These are phyloP conservation scores for Listrodromus nycthemerus DNA, from an alignment of 2,888 invertebrate species.

Conservation along the genomic window DNA sequence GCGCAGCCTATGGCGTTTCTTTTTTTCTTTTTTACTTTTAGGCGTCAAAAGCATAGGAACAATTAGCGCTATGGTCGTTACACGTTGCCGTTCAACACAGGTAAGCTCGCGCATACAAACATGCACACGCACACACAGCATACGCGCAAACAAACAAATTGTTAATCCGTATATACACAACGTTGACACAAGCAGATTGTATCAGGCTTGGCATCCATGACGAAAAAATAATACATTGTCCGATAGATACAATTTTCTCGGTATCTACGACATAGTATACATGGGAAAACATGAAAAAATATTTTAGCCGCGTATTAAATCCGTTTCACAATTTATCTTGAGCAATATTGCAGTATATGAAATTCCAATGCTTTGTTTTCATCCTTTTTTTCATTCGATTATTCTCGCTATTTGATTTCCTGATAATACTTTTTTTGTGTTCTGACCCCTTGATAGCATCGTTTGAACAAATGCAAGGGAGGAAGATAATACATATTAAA, in stretches of 20 bases:
- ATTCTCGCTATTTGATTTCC: conserved; percentile 22
- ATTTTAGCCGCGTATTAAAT: conserved; percentile 43
- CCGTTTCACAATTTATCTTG: conserved; percentile 60
- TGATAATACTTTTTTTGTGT: conserved; percentile 21
- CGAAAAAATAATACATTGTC: conserved; percentile 7
- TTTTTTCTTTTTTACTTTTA: conserved; percentile 28
- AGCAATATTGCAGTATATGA: conserved; percentile 62
- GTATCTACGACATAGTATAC: conserved; percentile 10
- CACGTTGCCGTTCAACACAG: conserved; percentile 9
- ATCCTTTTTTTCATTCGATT: conserved; percentile 43
- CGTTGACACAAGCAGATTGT: conserved; percentile 11
- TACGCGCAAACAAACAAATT: conserved; percentile 21
- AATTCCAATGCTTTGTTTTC: conserved; percentile 47
- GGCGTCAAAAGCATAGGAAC: conserved; percentile 42
- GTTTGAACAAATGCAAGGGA: conserved; percentile 28
- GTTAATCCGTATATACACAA: conserved; percentile 7
- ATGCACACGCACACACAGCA: background rate
- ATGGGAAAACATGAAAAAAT: conserved; percentile 43
- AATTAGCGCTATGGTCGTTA: background rate
- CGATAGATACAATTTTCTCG: background rate
- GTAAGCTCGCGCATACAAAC: conserved; percentile 10
- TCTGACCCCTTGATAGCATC: conserved; percentile 7
- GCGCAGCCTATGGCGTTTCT: conserved; percentile 31
- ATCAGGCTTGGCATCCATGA: conserved; percentile 33
- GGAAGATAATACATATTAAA: conserved; percentile 20